Evolutionary conservation across 2,888 invertebrate genomes (phyloP), one percentile per base, ranked within the genome.

Genomic region (Platycheirus rosarum): DNA sequence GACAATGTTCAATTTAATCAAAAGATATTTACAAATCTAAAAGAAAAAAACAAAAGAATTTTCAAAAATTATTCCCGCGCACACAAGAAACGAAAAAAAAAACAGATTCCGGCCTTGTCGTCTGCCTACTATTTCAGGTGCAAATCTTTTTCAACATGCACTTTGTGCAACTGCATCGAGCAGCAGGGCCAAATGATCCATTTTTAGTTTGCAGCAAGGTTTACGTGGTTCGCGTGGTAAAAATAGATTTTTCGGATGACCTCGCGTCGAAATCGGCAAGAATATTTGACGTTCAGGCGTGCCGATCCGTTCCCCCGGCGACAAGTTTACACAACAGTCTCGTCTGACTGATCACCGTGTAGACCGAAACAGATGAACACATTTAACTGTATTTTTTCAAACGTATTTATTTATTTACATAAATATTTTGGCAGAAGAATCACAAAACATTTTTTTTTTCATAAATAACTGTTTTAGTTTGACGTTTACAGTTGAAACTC

Each of bases 151-250:
- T n/a, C n/a, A n/a, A 57, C 40, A 40, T 62, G 9, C 13, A 9
- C 7, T 5, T 2, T 13, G 14, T 29, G 62, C n/a, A 46, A 62
- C 29, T 29, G 29, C 40, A 46, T 42, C 53, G 35, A 32, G 62
- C 79, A 63, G 60, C 82, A 85, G 84, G 84, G 84, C 84, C 77
- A 84, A 85, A 62, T 71, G 76, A 66, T 85, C 85, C 85, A 85
- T 85, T 80, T 85, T 86, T 85, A 85, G 85, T 80, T 77, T 84
- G 85, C 80, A 84, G 74, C 63, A 68, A 62, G 49, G 42, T 62
- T 79, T 74, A 68, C 66, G 68, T 62, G 71, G 49, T n/a, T 3
- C 23, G 23, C 6, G 29, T 32, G 2, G 23, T 68, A 77, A 48
- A 82, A 73, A 82, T 77, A 82, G 71, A 82, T 26, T 44, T 66